Evolutionary conservation across 2,797 vertebrate species (phyloP).

Genomic region (Falco concolor): DNA sequence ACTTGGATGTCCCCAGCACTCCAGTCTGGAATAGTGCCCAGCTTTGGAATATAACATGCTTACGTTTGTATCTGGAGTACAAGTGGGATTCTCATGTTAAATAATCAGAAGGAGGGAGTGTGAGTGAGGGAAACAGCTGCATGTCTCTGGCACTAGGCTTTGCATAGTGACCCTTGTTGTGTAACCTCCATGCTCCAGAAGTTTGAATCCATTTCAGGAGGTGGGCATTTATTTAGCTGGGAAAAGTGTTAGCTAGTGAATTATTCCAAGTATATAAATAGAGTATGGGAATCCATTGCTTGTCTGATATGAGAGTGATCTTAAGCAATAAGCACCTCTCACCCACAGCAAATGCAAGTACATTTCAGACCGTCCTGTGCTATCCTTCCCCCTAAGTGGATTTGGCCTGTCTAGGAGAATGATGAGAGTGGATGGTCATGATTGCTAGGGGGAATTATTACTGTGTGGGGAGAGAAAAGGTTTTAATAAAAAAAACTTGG

Average conservation of each 20-base stretch:
- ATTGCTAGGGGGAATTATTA: background rate
- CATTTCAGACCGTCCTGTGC: background rate
- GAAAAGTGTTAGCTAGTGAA: constrained; percentile 35
- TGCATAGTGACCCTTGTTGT: constrained; percentile 51
- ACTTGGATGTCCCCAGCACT: background rate
- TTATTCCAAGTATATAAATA: constrained; percentile 59
- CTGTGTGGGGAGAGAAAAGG: background rate
- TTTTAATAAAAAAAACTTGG: constrained; percentile 9
- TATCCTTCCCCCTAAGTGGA: background rate
- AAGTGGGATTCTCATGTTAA: constrained; percentile 62
- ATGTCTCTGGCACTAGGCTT: constrained; percentile 24
- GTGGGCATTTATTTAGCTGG: constrained; percentile 46
- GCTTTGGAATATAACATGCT: constrained; percentile 53
- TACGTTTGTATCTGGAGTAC: constrained; percentile 53
- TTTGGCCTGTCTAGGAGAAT: constrained; percentile 3
- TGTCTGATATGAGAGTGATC: background rate
- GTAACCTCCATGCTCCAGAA: constrained; percentile 29
- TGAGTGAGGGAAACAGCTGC: constrained; percentile 76
- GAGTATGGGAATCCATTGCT: background rate
- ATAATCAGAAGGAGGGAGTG: constrained; percentile 47
- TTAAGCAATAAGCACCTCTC: constrained; percentile 28
- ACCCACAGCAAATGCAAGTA: background rate
- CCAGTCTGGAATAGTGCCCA: background rate
- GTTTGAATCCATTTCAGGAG: constrained; percentile 46
- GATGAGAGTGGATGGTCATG: background rate